Evolutionary conservation across 2,888 invertebrate genomes (phyloP), one percentile per base, ranked within the genome.

Genomic region (Iphiclides podalirius): DNA sequence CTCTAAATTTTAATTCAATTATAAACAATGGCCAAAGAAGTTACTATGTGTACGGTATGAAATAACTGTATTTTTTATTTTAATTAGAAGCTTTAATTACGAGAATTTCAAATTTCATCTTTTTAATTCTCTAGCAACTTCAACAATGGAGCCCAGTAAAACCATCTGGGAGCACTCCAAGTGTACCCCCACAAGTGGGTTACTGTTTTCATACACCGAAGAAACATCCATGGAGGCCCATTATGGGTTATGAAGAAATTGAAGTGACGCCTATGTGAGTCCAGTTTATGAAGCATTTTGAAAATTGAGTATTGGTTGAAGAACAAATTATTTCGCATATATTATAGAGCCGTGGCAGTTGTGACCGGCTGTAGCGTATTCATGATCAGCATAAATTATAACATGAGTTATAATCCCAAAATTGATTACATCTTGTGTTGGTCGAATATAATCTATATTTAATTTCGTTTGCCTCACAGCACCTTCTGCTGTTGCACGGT

Each of bases 181-280:
- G 90, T 45, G 80, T 91, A 54, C 93, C 94, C 8, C 85, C 91
- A 1, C 90, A 93, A 63, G 90, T 93, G 23, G 93, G 93, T 33
- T 90, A 92, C 63, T 93, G 93, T 63, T 93, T 93, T 73, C 91
- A 94, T 79, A 91, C 94, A 0, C 92, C 94, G 0, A 90, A 92
- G 57, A 93, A 93, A 49, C 94, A 94, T 75, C 94, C 94, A 12
- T 95, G 95, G 95, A 87, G 94, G 51, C 94, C 95, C 15, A 94
- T 93, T 12, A 89, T 94, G 78, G 94, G 94, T 43, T 95, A 93
- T 72, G 95, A 95, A 79, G 93, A 92, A 68, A 90, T 95, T 49
- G 94, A 94, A 83, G 91, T 93, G 12, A 92, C 91, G 50, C 93
- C 94, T 41, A 85, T 95, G 92, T 93, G 84, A 83, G 70, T 56